phyloP scores from a whole-genome alignment of 2,888 invertebrate species.

The Scaptomyza caliginosa region DNA sequence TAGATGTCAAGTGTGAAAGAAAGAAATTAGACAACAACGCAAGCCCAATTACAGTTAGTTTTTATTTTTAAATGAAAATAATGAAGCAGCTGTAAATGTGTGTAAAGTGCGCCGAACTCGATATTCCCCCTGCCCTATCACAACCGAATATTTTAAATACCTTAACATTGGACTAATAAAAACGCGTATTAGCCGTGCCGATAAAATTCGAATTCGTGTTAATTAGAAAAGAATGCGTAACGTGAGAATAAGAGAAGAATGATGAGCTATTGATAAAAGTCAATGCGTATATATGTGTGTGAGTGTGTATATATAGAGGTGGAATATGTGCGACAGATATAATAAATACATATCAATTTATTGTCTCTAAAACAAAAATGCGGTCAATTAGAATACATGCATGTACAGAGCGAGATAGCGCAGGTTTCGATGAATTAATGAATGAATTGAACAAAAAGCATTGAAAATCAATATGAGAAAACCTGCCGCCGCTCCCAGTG shows the following conservation, averaged over 20 bases:
- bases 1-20: conserved; percentile 57
- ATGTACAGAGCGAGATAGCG: conserved; percentile 40
- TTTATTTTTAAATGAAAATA: conserved; percentile 53
- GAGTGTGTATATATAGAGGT: conserved; percentile 31
- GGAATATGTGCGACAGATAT: background rate
- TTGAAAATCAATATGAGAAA: conserved; percentile 77
- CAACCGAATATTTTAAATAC: conserved; percentile 21
- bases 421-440: conserved; percentile 67
- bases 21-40: conserved; percentile 44
- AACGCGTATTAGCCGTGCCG: conserved; percentile 49
- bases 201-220: conserved; percentile 60
- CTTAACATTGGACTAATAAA: conserved; percentile 32
- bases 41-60: conserved; percentile 67
- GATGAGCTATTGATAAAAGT: conserved; percentile 37
- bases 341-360: conserved; percentile 19
- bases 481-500: conserved; percentile 77
- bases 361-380: conserved; percentile 33
- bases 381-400: conserved; percentile 65
- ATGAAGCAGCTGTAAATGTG: conserved; percentile 19
- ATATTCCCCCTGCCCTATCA: background rate
- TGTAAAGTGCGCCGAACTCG: conserved; percentile 28
- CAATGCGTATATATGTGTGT: background rate
- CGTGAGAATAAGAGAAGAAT: conserved; percentile 35
- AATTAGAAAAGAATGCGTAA: conserved; percentile 69
- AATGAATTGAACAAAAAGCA: conserved; percentile 72